Conservation (phyloP, 2,888 invertebrate species). For the Drosophila affinis region DNA sequence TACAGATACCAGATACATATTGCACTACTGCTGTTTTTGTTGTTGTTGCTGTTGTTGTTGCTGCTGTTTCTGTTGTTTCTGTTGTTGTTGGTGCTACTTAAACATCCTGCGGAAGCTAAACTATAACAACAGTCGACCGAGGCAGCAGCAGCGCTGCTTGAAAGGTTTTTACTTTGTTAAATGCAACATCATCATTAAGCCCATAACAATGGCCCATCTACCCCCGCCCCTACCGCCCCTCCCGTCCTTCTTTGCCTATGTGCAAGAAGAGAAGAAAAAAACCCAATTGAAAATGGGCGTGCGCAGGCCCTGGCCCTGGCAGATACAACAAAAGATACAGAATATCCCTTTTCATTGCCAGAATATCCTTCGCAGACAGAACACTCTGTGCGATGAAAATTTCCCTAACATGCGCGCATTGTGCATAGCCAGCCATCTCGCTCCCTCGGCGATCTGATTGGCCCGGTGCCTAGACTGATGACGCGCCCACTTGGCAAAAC, state of each 20-base stretch:
- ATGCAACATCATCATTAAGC: constrained; percentile 77
- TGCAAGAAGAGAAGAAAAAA: neutral
- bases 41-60: constrained; percentile 31
- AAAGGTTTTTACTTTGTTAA: constrained; percentile 71
- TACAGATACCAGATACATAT: constrained; percentile 30
- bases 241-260: neutral
- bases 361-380: constrained; percentile 53
- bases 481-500: neutral
- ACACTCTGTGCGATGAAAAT: constrained; percentile 49
- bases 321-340: neutral
- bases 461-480: neutral
- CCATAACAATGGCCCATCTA: constrained; percentile 70
- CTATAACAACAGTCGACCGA: constrained; percentile 45
- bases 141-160: constrained; percentile 41
- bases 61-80: constrained; percentile 8
- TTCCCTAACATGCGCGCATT: constrained; percentile 56
- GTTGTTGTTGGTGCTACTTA: constrained; percentile 56
- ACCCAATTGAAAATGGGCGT: constrained; percentile 39
- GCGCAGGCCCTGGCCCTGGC: constrained; percentile 9
- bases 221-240: constrained; percentile 14
- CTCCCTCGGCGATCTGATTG: constrained; percentile 51
- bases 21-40: neutral
- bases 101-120: constrained; percentile 77
- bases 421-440: constrained; percentile 42
- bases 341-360: neutral